Evolutionary conservation across 1,140 invertebrate species (phyloP).

Genomic region (Melanaphis sacchari): DNA sequence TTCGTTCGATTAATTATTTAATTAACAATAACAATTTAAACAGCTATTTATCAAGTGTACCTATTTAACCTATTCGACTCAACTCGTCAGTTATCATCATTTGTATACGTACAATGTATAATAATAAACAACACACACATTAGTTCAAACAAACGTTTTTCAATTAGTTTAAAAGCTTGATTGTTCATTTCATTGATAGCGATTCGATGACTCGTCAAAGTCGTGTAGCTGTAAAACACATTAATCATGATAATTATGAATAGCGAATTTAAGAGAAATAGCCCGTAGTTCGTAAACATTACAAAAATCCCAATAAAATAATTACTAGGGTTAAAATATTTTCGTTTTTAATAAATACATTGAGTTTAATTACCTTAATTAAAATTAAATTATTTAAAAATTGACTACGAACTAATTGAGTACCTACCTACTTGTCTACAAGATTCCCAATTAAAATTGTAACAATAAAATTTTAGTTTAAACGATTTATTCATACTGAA

Average conservation of each 20-base stretch:
- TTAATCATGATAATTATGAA: neutral
- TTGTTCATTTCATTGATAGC: neutral
- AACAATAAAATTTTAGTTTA: neutral
- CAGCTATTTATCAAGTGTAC: neutral
- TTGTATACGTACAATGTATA: neutral
- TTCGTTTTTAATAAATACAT: neutral
- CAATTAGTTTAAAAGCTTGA: neutral
- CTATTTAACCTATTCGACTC: neutral
- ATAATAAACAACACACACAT: neutral
- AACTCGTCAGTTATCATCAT: neutral
- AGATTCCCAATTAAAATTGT: neutral
- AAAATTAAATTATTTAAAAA: neutral
- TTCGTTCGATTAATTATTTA: conserved; percentile 16
- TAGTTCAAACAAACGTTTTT: neutral
- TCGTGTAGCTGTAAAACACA: neutral
- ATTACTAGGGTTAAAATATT: neutral
- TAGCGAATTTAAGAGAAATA: neutral
- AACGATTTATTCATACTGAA: too few species aligned
- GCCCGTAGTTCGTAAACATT: neutral
- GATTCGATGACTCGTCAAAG: neutral
- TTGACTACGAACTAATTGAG: neutral
- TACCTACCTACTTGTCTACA: neutral
- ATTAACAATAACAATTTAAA: neutral
- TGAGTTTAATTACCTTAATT: neutral
- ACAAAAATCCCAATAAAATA: neutral